Conservation (phyloP, 2,888 invertebrate genomes). For the Loripinus fragilis region DNA sequence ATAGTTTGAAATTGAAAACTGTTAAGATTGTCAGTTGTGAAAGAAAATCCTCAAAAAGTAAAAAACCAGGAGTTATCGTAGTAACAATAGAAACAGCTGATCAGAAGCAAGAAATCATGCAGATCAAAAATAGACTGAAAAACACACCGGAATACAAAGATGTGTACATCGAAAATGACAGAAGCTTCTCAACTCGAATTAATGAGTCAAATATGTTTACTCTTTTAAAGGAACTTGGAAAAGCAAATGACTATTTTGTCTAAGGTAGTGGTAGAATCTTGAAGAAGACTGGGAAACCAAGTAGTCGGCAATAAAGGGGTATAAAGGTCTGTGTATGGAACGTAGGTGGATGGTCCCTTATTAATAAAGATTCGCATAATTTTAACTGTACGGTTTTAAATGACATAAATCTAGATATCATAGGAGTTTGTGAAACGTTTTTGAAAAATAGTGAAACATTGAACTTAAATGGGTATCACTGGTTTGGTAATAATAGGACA, state of each 20-base stretch:
- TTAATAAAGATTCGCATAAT: background rate
- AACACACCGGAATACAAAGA: background rate
- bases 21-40: background rate
- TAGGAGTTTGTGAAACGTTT: constrained; percentile 15
- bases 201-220: background rate
- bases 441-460: background rate
- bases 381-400: background rate
- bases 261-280: background rate
- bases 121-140: background rate
- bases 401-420: background rate
- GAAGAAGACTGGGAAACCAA: background rate
- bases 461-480: background rate
- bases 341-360: constrained; percentile 20
- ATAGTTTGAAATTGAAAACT: background rate
- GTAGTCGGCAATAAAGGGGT: constrained; percentile 5
- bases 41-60: background rate
- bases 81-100: background rate
- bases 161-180: background rate
- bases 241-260: background rate
- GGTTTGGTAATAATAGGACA: constrained; percentile 11
- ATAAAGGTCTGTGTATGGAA: constrained; percentile 23
- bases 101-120: background rate
- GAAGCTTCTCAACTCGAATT: background rate
- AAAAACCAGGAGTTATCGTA: background rate
- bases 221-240: background rate